Evolutionary conservation across 23 tunicate species (phyloP).

Genomic region (Clavelina lepadiformis): DNA sequence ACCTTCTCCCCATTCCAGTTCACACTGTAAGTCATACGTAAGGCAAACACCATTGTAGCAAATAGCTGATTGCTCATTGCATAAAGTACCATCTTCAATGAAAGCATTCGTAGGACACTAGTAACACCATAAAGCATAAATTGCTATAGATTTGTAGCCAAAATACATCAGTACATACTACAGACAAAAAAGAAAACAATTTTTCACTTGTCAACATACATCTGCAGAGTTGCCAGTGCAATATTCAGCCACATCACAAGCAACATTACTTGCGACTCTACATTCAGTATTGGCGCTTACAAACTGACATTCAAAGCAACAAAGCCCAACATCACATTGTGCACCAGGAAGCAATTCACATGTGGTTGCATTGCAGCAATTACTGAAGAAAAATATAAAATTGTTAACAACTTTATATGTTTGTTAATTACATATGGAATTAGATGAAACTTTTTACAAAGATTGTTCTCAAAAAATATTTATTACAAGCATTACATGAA

Average conservation of each 20-base stretch:
- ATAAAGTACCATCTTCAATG: constrained; percentile 34
- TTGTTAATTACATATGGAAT: no score
- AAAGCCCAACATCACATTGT: constrained; percentile 57
- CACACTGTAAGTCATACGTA: constrained; percentile 45
- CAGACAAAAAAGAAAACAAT: no score
- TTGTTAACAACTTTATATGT: no score
- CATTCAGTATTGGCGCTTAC: constrained; percentile 41
- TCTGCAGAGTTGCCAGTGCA: constrained; percentile 76
- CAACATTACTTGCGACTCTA: constrained; percentile 32
- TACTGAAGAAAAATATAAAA: no score
- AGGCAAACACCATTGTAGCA: constrained; percentile 56
- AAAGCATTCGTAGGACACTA: constrained; percentile 62
- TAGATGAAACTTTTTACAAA: no score
- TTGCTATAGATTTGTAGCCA: no score
- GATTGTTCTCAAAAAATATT: no score
- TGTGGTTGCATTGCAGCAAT: constrained; percentile 51
- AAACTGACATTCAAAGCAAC: constrained; percentile 68
- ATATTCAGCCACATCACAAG: constrained; percentile 80
- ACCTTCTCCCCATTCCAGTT: constrained; percentile 50
- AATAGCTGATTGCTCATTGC: background rate
- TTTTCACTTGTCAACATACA: constrained; percentile 53
- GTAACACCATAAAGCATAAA: background rate
- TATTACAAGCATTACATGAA: no score
- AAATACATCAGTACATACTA: no score
- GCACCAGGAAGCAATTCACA: constrained; percentile 47